Percentiles rank a stretch among this genome's conserved stretches.
Conservation (phyloP, 1,140 invertebrate genomes). For the Venturia canescens region DNA sequence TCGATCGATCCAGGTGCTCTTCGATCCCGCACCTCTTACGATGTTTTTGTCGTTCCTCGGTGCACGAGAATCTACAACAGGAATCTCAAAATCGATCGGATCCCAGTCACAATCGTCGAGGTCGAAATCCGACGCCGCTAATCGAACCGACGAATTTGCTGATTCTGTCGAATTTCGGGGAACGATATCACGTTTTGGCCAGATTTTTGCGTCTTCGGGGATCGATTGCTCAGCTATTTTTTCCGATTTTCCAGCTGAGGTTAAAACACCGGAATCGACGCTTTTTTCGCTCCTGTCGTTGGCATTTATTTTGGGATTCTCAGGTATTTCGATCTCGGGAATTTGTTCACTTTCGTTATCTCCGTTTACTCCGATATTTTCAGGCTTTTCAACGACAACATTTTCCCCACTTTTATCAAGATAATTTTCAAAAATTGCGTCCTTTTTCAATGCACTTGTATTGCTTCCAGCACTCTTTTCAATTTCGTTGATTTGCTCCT, state of each 20-base stretch:
- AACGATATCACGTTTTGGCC: neutral
- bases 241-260: neutral
- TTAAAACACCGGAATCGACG: neutral
- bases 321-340: neutral
- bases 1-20: neutral
- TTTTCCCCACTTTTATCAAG: neutral
- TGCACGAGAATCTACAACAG: neutral
- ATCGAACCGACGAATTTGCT: neutral
- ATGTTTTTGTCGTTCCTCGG: constrained; percentile 8
- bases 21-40: no score
- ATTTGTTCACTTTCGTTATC: neutral
- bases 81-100: constrained; percentile 39
- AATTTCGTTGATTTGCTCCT: constrained; percentile 41
- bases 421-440: neutral
- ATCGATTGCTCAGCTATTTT: neutral
- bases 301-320: neutral
- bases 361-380: neutral
- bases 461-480: constrained; percentile 38
- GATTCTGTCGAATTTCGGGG: neutral
- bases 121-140: neutral
- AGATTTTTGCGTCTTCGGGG: neutral
- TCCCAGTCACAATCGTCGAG: constrained; percentile 40
- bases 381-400: neutral
- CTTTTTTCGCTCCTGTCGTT: neutral
- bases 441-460: constrained; percentile 26